Evolutionary conservation across 2,888 invertebrate genomes (phyloP).

Genomic region (Thereva unica): DNA sequence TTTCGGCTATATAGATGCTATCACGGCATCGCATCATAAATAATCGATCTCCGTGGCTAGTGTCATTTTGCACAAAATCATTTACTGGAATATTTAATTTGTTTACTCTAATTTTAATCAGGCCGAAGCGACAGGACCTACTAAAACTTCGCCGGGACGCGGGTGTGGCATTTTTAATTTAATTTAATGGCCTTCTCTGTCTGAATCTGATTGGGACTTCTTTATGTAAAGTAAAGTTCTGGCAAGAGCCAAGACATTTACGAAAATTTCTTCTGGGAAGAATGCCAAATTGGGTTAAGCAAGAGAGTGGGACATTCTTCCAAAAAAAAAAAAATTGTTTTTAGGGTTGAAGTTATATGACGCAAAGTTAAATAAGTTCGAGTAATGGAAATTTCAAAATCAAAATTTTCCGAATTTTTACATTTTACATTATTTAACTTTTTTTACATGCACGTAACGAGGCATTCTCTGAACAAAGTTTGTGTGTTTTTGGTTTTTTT

Average conservation of each 20-base stretch:
- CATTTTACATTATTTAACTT: too few species aligned
- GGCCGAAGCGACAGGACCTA: conserved; percentile 1
- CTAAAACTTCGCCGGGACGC: too few species aligned
- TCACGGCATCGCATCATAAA: conserved; percentile 12
- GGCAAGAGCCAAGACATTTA: conserved; percentile 27
- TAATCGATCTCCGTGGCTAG: conserved; percentile 13
- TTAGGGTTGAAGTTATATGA: too few species aligned
- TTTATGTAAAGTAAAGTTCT: conserved; percentile 14
- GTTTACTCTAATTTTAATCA: conserved; percentile 22
- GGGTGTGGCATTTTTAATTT: conserved; percentile 12
- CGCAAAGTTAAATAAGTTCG: too few species aligned
- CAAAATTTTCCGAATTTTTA: too few species aligned
- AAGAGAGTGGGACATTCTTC: not conserved
- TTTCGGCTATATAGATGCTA: not conserved
- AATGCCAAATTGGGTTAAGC: conserved; percentile 17
- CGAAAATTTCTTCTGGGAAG: conserved; percentile 20
- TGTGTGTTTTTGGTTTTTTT: too few species aligned
- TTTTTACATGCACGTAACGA: too few species aligned
- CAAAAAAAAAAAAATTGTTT: too few species aligned
- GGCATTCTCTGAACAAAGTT: too few species aligned
- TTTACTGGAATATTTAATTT: conserved; percentile 19
- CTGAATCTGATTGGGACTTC: conserved; percentile 24
- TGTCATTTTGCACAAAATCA: conserved; percentile 2
- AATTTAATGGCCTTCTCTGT: conserved; percentile 22
- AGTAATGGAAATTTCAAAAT: too few species aligned